Evolutionary conservation across 2,113 vertebrate species (phyloP), one percentile per base, ranked within the genome.

Genomic region (Pterocles gutturalis): DNA sequence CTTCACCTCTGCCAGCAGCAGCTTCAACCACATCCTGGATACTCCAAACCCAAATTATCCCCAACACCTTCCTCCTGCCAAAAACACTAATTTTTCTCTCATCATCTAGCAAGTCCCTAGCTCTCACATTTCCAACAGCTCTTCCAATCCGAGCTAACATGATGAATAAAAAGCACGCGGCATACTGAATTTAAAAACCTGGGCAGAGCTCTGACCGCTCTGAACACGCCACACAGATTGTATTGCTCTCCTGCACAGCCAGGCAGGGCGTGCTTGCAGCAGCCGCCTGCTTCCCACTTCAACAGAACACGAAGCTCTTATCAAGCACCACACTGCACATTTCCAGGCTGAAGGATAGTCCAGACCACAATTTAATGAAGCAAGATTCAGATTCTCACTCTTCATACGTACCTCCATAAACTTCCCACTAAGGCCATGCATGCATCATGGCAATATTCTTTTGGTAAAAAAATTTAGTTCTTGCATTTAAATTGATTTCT

Each of bases 241-340:
- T 29, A 64, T 55, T 91, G 45, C 89, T 64, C 69, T 62, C 24
- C 15, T 18, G 62, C 89, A 45, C 45, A 90, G 89, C 2, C 38
- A 92, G 90, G 90, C 96, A 96, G 58, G 53, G 65, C 2, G 9
- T 64, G 31, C 93, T 84, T 38, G 75, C 81, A 34, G 60, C 81
- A 94, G 83, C 85, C 62, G 24, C 94, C 91, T 78, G 95, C 87
- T 64, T 92, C 20, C 88, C 83, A 83, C 76, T 3, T 41, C 89
- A 86, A 46, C 34, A 81, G 96, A 94, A 94, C 90, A 95, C 1
- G 20, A 55, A 95, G 94, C 83, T 93, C 91, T 61, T n/a, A 87
- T 6, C 79, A 41, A 82, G 43, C 53, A 45, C 7, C 13, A 34
- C 18, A 11, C 55, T n/a, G 66, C 65, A 60, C 13, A 1, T 19